A percentile compares a stretch with the other conserved stretches of the same genome.
Conservation (phyloP, 1,140 invertebrate genomes). For the Drosophila truncata region DNA sequence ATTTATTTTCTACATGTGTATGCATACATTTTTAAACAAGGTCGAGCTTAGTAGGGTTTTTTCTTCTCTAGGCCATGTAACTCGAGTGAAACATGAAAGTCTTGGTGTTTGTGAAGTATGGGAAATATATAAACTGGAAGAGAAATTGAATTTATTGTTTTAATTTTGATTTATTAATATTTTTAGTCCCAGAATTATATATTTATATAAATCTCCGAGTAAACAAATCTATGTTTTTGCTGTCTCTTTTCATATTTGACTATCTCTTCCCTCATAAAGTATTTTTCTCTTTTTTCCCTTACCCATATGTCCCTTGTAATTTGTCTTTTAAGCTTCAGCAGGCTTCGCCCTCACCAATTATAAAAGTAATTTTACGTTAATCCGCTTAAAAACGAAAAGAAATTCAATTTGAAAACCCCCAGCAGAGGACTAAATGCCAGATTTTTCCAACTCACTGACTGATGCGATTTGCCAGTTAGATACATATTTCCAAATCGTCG, state of each 20-base stretch:
- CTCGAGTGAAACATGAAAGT: neutral
- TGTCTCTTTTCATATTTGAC: neutral
- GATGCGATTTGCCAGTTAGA: conserved; percentile 59
- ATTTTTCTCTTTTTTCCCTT: no score
- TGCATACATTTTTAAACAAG: conserved; percentile 19
- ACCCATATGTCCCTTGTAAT: conserved; percentile 1
- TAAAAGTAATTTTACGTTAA: conserved; percentile 56
- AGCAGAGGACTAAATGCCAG: conserved; percentile 1
- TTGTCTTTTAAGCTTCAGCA: conserved; percentile 10
- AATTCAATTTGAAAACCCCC: conserved; percentile 42
- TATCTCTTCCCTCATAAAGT: no score
- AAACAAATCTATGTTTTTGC: neutral
- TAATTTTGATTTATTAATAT: no score
- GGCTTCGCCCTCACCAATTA: conserved; percentile 26
- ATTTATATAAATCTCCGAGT: no score
- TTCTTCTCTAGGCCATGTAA: neutral
- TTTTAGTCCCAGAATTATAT: no score
- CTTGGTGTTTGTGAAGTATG: neutral
- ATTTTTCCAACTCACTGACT: conserved; percentile 37
- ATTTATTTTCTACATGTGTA: conserved; percentile 21
- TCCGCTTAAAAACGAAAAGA: conserved; percentile 55
- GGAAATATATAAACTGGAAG: neutral
- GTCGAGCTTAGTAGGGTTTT: neutral
- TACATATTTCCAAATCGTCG: conserved; percentile 24
- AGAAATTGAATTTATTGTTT: no score